phyloP scores from a whole-genome alignment of 2,888 invertebrate genomes.

The Syrista parreyssii region DNA sequence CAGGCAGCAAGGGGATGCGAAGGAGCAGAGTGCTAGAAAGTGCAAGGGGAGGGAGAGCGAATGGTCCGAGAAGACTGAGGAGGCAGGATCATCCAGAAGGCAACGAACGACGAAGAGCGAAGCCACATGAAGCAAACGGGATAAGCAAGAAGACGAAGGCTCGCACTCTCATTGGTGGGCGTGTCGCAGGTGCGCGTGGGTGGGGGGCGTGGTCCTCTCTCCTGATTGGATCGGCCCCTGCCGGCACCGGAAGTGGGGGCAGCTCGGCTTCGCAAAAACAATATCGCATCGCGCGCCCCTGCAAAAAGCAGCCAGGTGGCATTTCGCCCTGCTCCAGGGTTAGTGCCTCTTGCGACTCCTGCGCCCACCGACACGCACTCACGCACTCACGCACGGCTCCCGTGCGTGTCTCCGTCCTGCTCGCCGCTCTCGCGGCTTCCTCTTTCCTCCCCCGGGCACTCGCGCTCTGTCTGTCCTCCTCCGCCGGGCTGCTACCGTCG shows the following conservation, averaged over 20 bases:
- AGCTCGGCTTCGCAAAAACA: conserved; percentile 52
- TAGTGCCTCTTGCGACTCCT: conserved; percentile 11
- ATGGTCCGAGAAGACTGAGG: conserved; percentile 15
- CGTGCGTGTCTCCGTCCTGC: conserved; percentile 9
- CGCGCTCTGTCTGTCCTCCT: not conserved
- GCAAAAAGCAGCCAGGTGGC: conserved; percentile 66
- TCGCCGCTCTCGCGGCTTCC: conserved; percentile 15
- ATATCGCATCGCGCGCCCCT: conserved; percentile 55
- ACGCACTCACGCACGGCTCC: conserved; percentile 11
- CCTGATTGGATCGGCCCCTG: conserved; percentile 51
- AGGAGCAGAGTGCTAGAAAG: conserved; percentile 3
- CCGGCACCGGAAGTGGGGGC: conserved; percentile 53
- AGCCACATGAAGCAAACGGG: not conserved
- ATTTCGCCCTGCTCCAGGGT: conserved; percentile 61
- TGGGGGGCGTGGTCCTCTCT: conserved; percentile 59
- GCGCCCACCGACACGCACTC: not conserved
- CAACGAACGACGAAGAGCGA: conserved; percentile 13
- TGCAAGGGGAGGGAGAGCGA: not conserved
- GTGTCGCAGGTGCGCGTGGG: conserved; percentile 65
- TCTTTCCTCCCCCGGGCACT: conserved; percentile 7
- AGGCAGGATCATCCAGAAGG: conserved; percentile 14
- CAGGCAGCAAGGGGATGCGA: not conserved
- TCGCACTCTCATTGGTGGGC: conserved; percentile 55
- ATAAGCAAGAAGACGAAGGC: not conserved
- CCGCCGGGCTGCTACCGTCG: not conserved